Base-by-base conservation (phyloP, 2,888 invertebrate genomes). In the Sarcophaga carnaria region DNA sequence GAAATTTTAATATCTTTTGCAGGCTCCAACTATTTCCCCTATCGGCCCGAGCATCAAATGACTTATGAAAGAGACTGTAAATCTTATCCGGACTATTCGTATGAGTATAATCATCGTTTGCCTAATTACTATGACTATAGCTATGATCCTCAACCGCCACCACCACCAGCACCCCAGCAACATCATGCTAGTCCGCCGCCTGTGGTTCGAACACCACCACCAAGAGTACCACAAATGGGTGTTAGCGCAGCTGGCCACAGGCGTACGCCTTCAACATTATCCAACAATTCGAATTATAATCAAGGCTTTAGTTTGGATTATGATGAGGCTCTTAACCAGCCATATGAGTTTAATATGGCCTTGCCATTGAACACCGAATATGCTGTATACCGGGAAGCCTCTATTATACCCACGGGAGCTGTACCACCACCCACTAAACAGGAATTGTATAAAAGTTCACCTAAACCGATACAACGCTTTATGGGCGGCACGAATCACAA, bases 221-320 rank as follows among this genome's bases (percentile, higher is more conserved):
- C 93, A 1, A 90, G 93, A 3, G 93, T 93, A 3, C 94, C 94
- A 0, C 93, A 93, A 86, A 93, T 93, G 93, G 93, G 93, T 17
- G 91, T 94, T 1, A 92, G 90, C 25, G 93, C 93, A 3, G 91
- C 91, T 2, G 93, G 92, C 2, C 98, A 97, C 92, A 95, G 96
- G 89, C 95, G 97, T 81, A 97, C 97, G 0, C 96, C 97, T 0
- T 97, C 97, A 0, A 97, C 97, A 90, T 96, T 97, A 5, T 96
- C 96, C 0, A 93, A 94, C 0, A 93, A 91, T 69, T 95, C 95
- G 0, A 95, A 94, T 89, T 94, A 95, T 45, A 96, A 95, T 92
- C 95, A 95, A 66, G 95, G 94, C 72, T 96, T 95, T 92, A 94
- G 94, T 37, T 91, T 95, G 70, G 96, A 96, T 88, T 95, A 95